Evolutionary conservation across 2,888 invertebrate species (phyloP).

Genomic region (Cephus spinipes): DNA sequence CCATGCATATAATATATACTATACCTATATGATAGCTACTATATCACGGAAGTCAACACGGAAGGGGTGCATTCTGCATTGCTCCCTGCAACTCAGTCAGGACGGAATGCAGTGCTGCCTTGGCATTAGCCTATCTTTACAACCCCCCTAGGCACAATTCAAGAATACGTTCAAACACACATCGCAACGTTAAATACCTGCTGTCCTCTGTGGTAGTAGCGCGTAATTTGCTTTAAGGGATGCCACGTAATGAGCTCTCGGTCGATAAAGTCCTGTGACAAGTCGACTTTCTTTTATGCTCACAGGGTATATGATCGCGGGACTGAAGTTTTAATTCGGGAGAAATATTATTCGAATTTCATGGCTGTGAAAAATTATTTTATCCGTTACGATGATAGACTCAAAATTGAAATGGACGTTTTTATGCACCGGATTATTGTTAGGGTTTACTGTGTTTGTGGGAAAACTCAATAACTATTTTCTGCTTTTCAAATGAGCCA

Average conservation of each 20-base stretch:
- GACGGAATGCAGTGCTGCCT: conserved; percentile 18
- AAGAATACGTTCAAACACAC: not conserved
- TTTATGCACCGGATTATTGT: too few species aligned
- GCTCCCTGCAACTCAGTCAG: conserved; percentile 18
- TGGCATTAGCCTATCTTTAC: conserved; percentile 22
- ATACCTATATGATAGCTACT: not conserved
- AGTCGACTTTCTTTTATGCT: not conserved
- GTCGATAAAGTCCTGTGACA: not conserved
- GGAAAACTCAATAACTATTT: too few species aligned
- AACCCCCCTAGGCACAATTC: conserved; percentile 11
- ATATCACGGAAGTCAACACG: not conserved
- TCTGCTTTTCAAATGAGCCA: too few species aligned
- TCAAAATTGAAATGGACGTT: too few species aligned
- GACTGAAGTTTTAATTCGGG: too few species aligned
- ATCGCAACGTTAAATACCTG: not conserved
- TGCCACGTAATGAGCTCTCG: not conserved
- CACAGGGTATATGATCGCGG: too few species aligned
- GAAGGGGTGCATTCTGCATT: conserved; percentile 3
- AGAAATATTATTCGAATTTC: too few species aligned
- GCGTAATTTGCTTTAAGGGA: not conserved
- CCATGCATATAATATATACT: not conserved
- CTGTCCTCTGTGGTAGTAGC: not conserved
- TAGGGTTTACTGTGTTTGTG: too few species aligned
- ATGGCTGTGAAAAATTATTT: too few species aligned
- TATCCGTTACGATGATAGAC: too few species aligned